phyloP scores from a whole-genome alignment of 1,140 invertebrate species.

The Dolichoris vasculosae region DNA sequence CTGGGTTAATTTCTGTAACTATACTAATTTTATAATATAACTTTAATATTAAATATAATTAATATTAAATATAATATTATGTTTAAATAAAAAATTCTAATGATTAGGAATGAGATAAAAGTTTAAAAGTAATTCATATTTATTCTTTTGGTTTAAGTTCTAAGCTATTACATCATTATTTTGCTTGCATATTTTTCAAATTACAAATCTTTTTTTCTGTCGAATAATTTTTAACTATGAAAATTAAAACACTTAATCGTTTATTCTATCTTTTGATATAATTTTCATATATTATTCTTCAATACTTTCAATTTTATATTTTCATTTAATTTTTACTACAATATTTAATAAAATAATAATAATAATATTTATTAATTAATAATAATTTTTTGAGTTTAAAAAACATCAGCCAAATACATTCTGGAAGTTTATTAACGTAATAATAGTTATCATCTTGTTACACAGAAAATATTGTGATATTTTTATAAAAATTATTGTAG shows the following conservation, averaged over 20 bases:
- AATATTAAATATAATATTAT: too few relatives aligned
- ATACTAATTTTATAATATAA: neutral
- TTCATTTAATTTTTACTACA: neutral
- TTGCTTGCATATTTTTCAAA: too few relatives aligned
- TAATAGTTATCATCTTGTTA: too few relatives aligned
- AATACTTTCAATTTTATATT: neutral
- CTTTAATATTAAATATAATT: neutral
- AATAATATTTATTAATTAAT: neutral
- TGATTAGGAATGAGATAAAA: too few relatives aligned
- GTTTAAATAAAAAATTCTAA: too few relatives aligned
- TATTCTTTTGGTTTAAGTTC: too few relatives aligned
- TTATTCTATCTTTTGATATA: constrained; percentile 17
- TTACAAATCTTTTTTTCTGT: too few relatives aligned
- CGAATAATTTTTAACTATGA: neutral
- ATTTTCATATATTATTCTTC: neutral
- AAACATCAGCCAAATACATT: constrained; percentile 2
- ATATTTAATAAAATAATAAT: too few relatives aligned
- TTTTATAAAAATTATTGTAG: too few relatives aligned
- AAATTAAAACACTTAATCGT: constrained; percentile 3
- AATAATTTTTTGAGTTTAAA: neutral
- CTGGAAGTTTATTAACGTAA: neutral
- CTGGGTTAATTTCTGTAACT: neutral
- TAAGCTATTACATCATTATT: too few relatives aligned
- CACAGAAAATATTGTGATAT: too few relatives aligned
- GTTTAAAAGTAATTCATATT: too few relatives aligned